These are phyloP conservation scores for Rhincodon typus DNA, from an alignment of 2,797 vertebrate genomes.

Conservation along the genomic window DNA sequence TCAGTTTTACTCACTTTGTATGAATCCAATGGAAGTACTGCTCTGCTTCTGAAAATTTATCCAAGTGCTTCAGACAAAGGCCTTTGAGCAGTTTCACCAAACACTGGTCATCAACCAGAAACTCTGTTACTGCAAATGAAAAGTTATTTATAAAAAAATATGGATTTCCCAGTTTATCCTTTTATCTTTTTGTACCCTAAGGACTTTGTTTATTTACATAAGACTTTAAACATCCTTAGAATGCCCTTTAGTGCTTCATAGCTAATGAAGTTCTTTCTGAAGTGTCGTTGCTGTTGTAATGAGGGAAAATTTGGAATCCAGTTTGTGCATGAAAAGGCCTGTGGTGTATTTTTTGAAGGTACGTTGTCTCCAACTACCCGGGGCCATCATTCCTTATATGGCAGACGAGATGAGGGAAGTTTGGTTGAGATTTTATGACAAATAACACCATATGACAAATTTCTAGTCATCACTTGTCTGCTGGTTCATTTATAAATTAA, in stretches of 20 bases:
- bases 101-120: slow-evolving; percentile 80
- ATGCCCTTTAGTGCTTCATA: not conserved
- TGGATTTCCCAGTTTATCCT: not conserved
- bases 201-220: not conserved
- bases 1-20: slow-evolving; percentile 56
- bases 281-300: not conserved
- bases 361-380: no score
- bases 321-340: not conserved
- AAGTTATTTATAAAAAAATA: not conserved
- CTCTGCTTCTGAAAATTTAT: slow-evolving; percentile 77
- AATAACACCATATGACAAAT: not conserved
- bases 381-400: not conserved
- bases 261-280: not conserved
- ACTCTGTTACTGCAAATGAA: slow-evolving; percentile 67
- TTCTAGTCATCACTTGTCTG: not conserved
- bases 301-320: not conserved
- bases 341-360: no score
- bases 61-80: slow-evolving; percentile 88
- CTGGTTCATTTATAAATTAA: not conserved
- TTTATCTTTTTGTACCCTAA: not conserved
- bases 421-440: not conserved
- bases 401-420: not conserved
- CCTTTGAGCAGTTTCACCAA: slow-evolving; percentile 86
- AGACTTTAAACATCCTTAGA: not conserved
- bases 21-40: slow-evolving; percentile 81